These are phyloP conservation scores for Alethe diademata DNA, from an alignment of 2,113 vertebrate genomes.

Conservation along the genomic window DNA sequence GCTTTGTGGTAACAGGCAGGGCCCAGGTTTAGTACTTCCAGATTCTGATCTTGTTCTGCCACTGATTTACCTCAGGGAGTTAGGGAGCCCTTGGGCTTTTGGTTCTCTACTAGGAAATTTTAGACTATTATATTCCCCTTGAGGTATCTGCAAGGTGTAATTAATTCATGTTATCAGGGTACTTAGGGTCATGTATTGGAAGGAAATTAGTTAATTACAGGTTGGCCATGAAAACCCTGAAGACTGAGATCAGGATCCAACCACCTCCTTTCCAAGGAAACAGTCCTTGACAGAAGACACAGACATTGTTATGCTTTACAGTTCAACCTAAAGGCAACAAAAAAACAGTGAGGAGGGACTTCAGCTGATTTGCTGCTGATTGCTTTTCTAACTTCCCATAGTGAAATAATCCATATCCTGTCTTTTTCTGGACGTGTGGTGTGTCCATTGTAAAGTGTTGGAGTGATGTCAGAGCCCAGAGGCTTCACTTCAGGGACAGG, in stretches of 20 bases:
- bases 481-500: neutral
- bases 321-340: neutral
- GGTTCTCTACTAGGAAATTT: neutral
- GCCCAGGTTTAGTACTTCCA: neutral
- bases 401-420: neutral
- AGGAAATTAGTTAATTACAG: neutral
- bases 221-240: neutral
- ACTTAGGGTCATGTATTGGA: neutral
- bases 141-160: neutral
- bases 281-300: neutral
- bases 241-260: neutral
- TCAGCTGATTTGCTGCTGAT: neutral
- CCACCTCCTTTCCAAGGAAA: neutral
- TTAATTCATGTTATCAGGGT: neutral
- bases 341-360: neutral
- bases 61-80: neutral
- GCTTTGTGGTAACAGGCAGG: neutral
- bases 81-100: neutral
- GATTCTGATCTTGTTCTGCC: neutral
- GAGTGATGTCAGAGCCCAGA: neutral
- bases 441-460: neutral
- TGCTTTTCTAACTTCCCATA: neutral
- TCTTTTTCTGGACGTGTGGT: fast-evolving
- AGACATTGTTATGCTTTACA: neutral
- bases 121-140: neutral